A percentile compares a stretch with the other conserved stretches of the same genome.
These are phyloP conservation scores for Cheilosia scutellata DNA, from an alignment of 2,888 invertebrate genomes.

Conservation along the genomic window DNA sequence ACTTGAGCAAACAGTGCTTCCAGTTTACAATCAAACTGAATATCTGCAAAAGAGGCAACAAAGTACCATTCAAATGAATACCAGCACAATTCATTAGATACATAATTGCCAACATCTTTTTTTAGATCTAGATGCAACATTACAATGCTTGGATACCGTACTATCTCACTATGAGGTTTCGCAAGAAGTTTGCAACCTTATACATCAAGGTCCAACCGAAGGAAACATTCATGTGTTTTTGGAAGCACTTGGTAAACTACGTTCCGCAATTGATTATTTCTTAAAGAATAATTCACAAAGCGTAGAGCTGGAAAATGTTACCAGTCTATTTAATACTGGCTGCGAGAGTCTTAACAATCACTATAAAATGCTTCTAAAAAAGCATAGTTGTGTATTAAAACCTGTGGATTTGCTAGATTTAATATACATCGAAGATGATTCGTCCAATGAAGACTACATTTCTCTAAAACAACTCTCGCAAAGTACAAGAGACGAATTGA, in stretches of 20 bases:
- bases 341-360: conserved; percentile 94
- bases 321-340: conserved; percentile 90
- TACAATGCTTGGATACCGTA: conserved; percentile 95
- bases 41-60: conserved; percentile 95
- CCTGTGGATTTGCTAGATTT: conserved; percentile 95
- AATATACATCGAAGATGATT: conserved; percentile 94
- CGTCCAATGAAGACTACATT: conserved; percentile 86
- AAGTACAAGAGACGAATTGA: conserved; percentile 88
- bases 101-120: conserved; percentile 10
- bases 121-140: conserved; percentile 95
- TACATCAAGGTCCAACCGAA: conserved; percentile 92
- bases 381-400: conserved; percentile 93
- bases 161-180: conserved; percentile 98
- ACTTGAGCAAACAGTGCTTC: conserved; percentile 95
- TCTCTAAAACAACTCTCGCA: conserved; percentile 89
- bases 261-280: conserved; percentile 95
- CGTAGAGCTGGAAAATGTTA: conserved; percentile 96
- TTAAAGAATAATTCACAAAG: conserved; percentile 96
- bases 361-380: conserved; percentile 93
- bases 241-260: conserved; percentile 92
- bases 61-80: conserved; percentile 85
- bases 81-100: conserved; percentile 59
- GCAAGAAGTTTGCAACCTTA: conserved; percentile 93
- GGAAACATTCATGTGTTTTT: conserved; percentile 87
- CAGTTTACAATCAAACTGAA: conserved; percentile 97